Evolutionary conservation across 2,797 vertebrate genomes (phyloP).

Genomic region (Chromis chromis): DNA sequence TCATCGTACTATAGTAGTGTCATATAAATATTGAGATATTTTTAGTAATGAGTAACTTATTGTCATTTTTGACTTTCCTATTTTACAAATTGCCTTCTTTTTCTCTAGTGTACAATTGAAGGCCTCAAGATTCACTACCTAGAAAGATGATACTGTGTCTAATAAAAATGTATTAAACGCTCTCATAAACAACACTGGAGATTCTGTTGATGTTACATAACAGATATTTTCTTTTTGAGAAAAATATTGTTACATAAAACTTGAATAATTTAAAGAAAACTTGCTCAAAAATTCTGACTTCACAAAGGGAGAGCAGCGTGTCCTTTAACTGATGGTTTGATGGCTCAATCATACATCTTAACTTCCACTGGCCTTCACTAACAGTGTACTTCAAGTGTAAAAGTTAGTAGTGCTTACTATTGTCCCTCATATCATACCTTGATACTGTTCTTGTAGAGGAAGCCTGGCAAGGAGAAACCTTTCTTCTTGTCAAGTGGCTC

Average conservation of each 20-base stretch:
- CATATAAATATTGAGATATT: neutral
- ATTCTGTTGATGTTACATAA: too few species aligned
- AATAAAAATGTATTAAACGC: too few species aligned
- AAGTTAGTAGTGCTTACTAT: neutral
- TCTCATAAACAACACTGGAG: too few species aligned
- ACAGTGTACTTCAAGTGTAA: neutral
- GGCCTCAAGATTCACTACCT: neutral
- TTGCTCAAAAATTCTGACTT: too few species aligned
- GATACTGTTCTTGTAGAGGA: constrained; percentile 97
- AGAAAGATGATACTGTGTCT: too few species aligned
- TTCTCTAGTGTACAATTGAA: too few species aligned
- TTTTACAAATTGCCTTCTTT: neutral
- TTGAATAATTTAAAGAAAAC: too few species aligned
- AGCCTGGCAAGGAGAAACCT: constrained; percentile 95
- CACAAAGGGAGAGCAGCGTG: neutral
- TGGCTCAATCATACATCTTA: too few species aligned
- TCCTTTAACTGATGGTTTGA: neutral
- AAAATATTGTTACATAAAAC: too few species aligned
- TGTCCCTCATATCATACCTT: constrained; percentile 84
- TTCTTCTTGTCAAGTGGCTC: constrained; percentile 98
- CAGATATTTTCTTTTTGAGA: too few species aligned
- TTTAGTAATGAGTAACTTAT: neutral
- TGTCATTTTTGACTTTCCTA: neutral
- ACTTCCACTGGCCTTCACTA: neutral
- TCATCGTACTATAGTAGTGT: too few species aligned